Evolutionary conservation across 2,888 invertebrate genomes (phyloP), one percentile per base, ranked within the genome.

Genomic region (Dichetophora obliterata): DNA sequence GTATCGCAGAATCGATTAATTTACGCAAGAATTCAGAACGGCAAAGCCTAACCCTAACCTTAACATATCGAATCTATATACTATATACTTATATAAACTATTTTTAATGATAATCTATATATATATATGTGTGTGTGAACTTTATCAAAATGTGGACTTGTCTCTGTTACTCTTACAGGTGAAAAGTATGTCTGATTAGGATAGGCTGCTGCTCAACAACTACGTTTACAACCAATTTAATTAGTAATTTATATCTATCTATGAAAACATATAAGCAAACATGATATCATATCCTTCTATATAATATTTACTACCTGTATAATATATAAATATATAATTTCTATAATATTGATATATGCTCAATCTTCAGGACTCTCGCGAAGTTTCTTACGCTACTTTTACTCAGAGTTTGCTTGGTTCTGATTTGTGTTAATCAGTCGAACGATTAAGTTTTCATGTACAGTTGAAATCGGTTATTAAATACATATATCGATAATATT

Each of bases 91-190:
- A n/a, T 31, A 37, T 34, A 27, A 61, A 43, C 54, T 70, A 37
- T 6, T 16, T n/a, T 4, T 31, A 37, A 5, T 19, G 43, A 37
- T n/a, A 66, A 66, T 66, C 37, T 37, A 11, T 3, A 63, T 31
- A 31, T 31, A 31, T 31, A 31, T 31, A 31, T 31, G 31, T 31
- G 5, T 31, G 24, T 27, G 8, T 50, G 14, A 75, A 71, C 73
- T 63, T 43, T 16, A 68, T 43, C 48, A 27, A 37, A 48, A 43
- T 54, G n/a, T 65, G 22, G 4, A 75, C 75, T n/a, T 78, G 68
- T 73, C 82, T n/a, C 82, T 75, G 69, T 82, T 83, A 59, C 82
- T 83, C 80, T 84, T 86, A 83, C 85, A 86, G 85, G 86, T 85
- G 78, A 85, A 72, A 79, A 85, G 78, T 84, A 81, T 82, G 85